Conservation (phyloP, 2,888 invertebrate species). For the Ophraella communa region DNA sequence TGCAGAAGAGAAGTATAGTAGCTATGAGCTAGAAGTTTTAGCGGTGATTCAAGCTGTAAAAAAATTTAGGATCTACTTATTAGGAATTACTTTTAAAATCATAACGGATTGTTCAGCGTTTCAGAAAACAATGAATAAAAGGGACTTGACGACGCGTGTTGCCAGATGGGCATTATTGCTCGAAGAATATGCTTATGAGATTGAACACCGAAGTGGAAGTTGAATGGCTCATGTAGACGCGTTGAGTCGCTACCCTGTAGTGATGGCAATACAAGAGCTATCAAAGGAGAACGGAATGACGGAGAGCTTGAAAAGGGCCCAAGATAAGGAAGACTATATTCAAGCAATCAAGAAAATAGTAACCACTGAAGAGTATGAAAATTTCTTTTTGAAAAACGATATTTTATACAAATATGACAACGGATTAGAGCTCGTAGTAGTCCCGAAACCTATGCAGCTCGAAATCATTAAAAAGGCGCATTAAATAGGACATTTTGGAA, state of each 20-base stretch:
- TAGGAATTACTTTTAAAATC: constrained; percentile 47
- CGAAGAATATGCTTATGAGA: too few relatives aligned
- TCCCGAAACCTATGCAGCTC: neutral
- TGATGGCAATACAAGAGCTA: too few relatives aligned
- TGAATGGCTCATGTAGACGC: too few relatives aligned
- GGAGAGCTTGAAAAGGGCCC: too few relatives aligned
- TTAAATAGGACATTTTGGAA: constrained; percentile 48
- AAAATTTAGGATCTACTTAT: constrained; percentile 49
- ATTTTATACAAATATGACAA: neutral
- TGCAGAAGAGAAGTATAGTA: constrained; percentile 47
- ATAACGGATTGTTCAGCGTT: constrained; percentile 51
- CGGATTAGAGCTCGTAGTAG: neutral
- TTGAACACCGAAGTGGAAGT: too few relatives aligned
- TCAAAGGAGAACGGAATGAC: too few relatives aligned
- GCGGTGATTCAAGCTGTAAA: constrained; percentile 49
- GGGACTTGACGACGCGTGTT: constrained; percentile 27
- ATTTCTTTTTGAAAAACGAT: neutral
- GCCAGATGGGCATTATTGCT: too few relatives aligned
- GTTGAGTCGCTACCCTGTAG: too few relatives aligned
- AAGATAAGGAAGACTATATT: constrained; percentile 21
- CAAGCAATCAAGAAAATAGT: neutral
- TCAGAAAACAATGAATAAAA: constrained; percentile 48
- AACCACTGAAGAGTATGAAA: neutral
- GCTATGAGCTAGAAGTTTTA: constrained; percentile 53
- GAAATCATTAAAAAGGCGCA: neutral